These are phyloP conservation scores for Drosophila persimilis DNA, from an alignment of 1,140 invertebrate genomes.

Conservation along the genomic window DNA sequence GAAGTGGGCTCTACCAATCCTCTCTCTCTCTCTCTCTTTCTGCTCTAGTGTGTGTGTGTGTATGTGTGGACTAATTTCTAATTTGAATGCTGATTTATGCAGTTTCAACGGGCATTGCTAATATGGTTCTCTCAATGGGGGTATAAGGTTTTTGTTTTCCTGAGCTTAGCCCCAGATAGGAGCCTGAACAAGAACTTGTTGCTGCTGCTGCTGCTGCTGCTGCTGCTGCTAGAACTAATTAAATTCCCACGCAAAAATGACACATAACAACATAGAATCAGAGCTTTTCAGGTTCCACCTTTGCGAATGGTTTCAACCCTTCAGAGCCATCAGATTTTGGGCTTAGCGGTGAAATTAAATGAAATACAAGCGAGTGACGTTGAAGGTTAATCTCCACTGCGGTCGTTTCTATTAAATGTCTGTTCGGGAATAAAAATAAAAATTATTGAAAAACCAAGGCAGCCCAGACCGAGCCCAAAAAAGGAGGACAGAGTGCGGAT, in stretches of 20 bases:
- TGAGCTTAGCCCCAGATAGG: not conserved
- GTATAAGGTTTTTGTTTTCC: conserved; percentile 13
- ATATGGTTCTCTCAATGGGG: not conserved
- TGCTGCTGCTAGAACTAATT: conserved; percentile 38
- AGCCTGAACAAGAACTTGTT: conserved; percentile 30
- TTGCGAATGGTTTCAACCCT: conserved; percentile 27
- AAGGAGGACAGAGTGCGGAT: not conserved
- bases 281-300: conserved; percentile 24
- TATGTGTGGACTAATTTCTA: conserved; percentile 73
- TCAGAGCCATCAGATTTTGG: conserved; percentile 52
- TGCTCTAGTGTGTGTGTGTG: conserved; percentile 22
- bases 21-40: conserved; percentile 12
- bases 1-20: conserved; percentile 28
- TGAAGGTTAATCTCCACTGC: conserved; percentile 72
- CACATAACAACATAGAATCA: conserved; percentile 8
- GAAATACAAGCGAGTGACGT: conserved; percentile 56
- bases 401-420: conserved; percentile 52
- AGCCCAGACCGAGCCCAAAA: conserved; percentile 7
- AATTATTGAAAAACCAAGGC: conserved; percentile 43
- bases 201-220: conserved; percentile 25
- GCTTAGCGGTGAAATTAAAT: conserved; percentile 73
- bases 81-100: conserved; percentile 82
- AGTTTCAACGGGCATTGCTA: conserved; percentile 59
- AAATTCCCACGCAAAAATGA: conserved; percentile 31
- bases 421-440: conserved; percentile 53